Evolutionary conservation across 2,113 vertebrate genomes (phyloP).

Genomic region (Eudyptes chrysolophus): DNA sequence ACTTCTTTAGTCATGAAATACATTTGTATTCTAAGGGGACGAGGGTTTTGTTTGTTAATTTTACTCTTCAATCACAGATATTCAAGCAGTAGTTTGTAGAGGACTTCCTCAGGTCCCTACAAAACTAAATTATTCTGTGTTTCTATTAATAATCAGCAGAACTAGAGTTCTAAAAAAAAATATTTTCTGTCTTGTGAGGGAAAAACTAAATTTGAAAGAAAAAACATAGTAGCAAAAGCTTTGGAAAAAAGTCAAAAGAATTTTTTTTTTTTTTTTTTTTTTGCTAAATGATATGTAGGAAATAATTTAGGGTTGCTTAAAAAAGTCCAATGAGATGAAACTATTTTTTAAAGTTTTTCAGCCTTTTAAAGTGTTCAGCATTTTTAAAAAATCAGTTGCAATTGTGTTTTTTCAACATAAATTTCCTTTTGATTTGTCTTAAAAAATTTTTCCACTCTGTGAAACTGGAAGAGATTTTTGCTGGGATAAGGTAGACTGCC

Average conservation of each 20-base stretch:
- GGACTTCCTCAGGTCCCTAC: not conserved
- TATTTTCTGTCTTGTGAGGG: not conserved
- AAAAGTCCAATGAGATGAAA: not conserved
- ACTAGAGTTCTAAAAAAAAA: not conserved
- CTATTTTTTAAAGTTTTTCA: not conserved
- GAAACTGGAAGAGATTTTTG: not conserved
- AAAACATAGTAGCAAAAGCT: not conserved
- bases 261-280: not conserved
- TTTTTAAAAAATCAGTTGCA: not conserved
- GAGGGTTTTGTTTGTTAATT: fast-evolving
- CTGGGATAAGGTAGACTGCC: not conserved
- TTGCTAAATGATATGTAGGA: fast-evolving
- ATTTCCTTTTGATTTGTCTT: not conserved
- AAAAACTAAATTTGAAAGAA: not conserved
- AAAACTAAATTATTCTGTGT: not conserved
- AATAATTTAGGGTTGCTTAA: not conserved
- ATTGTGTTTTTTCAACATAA: not conserved
- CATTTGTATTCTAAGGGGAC: not conserved
- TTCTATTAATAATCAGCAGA: not conserved
- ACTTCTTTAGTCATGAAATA: not conserved
- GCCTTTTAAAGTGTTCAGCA: not conserved
- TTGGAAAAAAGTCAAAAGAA: not conserved
- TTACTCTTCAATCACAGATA: not conserved
- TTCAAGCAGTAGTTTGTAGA: not conserved
- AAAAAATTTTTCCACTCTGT: not conserved